phyloP scores from a whole-genome alignment of 92 coral and sea anemone species.

The Parazoanthus swiftii region DNA sequence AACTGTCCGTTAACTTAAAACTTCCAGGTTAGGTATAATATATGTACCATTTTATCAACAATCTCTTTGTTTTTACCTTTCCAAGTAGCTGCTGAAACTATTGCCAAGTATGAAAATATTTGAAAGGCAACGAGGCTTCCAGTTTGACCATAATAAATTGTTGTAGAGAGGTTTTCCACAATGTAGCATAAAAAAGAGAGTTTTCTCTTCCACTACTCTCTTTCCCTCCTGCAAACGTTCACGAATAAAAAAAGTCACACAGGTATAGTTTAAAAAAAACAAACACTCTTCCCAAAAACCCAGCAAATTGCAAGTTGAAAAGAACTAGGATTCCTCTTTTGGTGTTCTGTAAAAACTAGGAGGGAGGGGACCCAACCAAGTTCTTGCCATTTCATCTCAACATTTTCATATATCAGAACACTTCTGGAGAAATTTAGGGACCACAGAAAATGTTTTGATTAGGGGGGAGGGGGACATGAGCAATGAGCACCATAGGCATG shows the following conservation, averaged over 20 bases:
- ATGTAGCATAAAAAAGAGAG: constrained; percentile 87
- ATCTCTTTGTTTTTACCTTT: constrained; percentile 49
- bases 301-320: background rate
- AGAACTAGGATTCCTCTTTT: background rate
- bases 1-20: no score
- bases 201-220: constrained; percentile 58
- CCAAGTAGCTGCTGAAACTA: constrained; percentile 79
- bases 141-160: constrained; percentile 94
- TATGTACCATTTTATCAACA: background rate
- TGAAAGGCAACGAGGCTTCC: constrained; percentile 66
- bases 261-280: no score
- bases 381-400: background rate
- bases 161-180: constrained; percentile 97
- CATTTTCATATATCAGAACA: background rate
- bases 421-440: no score
- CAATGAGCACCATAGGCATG: no score
- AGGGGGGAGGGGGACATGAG: no score
- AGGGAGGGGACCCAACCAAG: background rate
- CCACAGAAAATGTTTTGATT: no score
- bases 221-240: constrained; percentile 74
- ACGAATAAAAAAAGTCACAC: no score
- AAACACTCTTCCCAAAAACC: background rate
- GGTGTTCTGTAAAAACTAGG: background rate
- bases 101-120: constrained; percentile 91
- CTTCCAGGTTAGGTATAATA: background rate